Evolutionary conservation across 2,797 vertebrate species (phyloP), one percentile per base, ranked within the genome.

Genomic region (Gymnocypris eckloni): DNA sequence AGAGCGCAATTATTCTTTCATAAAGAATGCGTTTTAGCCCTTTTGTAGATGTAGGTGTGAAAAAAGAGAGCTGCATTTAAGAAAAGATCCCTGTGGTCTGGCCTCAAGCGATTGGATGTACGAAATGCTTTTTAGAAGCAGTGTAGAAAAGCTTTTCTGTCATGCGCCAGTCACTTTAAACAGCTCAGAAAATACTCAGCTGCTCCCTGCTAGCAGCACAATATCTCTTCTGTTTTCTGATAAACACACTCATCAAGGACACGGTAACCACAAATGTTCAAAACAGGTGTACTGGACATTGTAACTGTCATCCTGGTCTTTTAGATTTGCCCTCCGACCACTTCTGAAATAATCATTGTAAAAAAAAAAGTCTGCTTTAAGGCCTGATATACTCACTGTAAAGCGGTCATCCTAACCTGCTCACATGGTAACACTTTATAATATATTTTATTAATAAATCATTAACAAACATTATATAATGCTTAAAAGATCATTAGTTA

Each of bases 91-190:
- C 37, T 45, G n/a, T 48, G 59, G 37, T 25, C 79, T 50, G 78
- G 22, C 41, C 61, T 80, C n/a, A 13, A 80, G 61, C 41, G 7
- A 50, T 22, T 50, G 25, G 6, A 33, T 67, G 22, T 28, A 37
- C 12, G 6, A 8, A 54, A 67, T 20, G 1, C 1, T 80, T 67
- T 67, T 80, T 45, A 45, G 78, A 79, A 79, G 39, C 8, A 18
- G 43, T 22, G 41, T 67, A 41, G 33, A 69, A 84, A 41, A 84
- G 48, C 64, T 56, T 70, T 78, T 79, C 43, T 50, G 59, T 67
- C 41, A 39, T 67, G 82, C 4, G 12, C 5, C 71, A 76, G 82
- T 83, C 54, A 39, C 43, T 76, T 84, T 69, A 45, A 70, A 78
- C 54, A n/a, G 18, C 72, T 76, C 28, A 37, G 10, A 25, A 78